phyloP scores from a whole-genome alignment of 1,140 invertebrate genomes.

The Rhopalosiphum maidis region DNA sequence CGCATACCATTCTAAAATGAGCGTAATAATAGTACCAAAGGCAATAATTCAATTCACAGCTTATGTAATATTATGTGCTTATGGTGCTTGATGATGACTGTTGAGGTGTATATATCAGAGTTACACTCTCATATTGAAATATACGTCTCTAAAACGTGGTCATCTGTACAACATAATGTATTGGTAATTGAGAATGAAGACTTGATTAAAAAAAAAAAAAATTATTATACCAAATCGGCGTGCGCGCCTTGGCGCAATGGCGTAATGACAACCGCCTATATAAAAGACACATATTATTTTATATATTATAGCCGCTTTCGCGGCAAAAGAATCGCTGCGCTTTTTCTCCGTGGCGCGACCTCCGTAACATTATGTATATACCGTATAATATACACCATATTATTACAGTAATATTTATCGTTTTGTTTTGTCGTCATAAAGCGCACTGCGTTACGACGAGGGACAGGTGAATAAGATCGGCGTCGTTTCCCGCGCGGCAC shows the following conservation, averaged over 20 bases:
- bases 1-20: background rate
- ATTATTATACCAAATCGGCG: background rate
- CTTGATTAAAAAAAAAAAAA: background rate
- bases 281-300: background rate
- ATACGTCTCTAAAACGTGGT: background rate
- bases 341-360: background rate
- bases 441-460: background rate
- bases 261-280: background rate
- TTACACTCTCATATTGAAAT: background rate
- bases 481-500: background rate
- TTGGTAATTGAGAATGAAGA: background rate
- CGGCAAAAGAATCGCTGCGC: background rate
- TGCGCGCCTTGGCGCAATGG: background rate
- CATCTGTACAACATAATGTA: background rate
- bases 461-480: conserved; percentile 5
- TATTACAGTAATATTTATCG: conserved; percentile 15
- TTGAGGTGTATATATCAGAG: background rate
- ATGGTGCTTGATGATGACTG: background rate
- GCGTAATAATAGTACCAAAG: background rate
- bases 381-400: background rate
- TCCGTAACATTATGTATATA: background rate
- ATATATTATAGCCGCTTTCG: background rate
- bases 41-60: background rate
- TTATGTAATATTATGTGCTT: background rate
- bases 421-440: conserved; percentile 15